Evolutionary conservation across 2,888 invertebrate genomes (phyloP).

Genomic region (Tinea trinotella): DNA sequence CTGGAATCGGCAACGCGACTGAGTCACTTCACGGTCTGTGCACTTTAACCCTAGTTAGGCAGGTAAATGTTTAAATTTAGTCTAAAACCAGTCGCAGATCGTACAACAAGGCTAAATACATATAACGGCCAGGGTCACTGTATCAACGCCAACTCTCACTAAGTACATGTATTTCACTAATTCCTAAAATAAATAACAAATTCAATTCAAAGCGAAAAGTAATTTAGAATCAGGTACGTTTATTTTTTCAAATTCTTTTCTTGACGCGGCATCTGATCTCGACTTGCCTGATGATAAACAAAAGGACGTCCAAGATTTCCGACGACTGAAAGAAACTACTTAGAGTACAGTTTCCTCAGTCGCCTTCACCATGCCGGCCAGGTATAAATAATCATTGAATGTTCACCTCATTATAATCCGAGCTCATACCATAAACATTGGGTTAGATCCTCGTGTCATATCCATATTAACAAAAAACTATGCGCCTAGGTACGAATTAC

Average conservation of each 20-base stretch:
- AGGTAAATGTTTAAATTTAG: conserved; percentile 12
- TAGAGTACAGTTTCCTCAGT: neutral
- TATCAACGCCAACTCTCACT: conserved; percentile 20
- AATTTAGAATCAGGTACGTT: too few relatives aligned
- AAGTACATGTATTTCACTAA: conserved; percentile 2
- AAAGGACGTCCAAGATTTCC: neutral
- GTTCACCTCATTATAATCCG: neutral
- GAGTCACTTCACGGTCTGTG: too few relatives aligned
- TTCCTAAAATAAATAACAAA: conserved; percentile 8
- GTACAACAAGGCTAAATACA: conserved; percentile 20
- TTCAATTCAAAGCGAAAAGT: too few relatives aligned
- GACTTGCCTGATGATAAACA: too few relatives aligned
- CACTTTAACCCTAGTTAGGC: neutral
- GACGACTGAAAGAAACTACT: neutral
- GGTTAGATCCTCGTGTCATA: neutral
- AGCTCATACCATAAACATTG: neutral
- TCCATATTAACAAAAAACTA: neutral
- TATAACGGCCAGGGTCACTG: conserved; percentile 21
- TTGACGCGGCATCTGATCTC: too few relatives aligned
- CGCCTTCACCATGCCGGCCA: neutral
- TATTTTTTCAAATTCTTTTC: too few relatives aligned
- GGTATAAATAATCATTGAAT: neutral
- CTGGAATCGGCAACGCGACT: too few relatives aligned
- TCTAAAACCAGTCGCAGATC: conserved; percentile 17
- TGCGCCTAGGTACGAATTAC: neutral